These are phyloP conservation scores for Indicator maculatus DNA, from an alignment of 2,113 vertebrate genomes.

Conservation along the genomic window DNA sequence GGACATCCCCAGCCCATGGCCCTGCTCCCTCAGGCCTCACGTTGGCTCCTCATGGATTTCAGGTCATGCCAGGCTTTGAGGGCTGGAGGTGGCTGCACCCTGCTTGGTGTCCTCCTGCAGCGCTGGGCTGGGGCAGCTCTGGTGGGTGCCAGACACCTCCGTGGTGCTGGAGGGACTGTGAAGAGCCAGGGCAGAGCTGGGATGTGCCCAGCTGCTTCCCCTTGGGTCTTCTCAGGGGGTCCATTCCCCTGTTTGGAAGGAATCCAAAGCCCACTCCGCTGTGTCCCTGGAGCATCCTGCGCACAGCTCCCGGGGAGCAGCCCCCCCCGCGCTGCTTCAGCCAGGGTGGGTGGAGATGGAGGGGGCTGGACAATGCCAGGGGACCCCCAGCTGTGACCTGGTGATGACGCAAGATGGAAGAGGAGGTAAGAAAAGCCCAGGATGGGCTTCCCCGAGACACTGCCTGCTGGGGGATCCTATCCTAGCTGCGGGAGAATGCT, in stretches of 20 bases:
- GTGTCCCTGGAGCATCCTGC: not conserved
- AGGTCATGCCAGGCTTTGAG: not conserved
- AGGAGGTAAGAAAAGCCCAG: not conserved
- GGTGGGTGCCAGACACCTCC: not conserved
- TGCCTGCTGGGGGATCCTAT: fast-evolving
- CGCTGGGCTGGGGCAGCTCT: fast-evolving
- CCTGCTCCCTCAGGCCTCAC: not conserved
- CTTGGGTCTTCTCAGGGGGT: not conserved
- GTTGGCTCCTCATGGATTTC: not conserved
- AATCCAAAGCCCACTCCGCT: not conserved
- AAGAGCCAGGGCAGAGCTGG: not conserved
- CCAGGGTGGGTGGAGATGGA: not conserved
- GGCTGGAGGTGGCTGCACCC: not conserved
- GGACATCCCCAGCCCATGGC: not conserved
- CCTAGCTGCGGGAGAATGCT: not conserved
- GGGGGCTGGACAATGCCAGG: not conserved
- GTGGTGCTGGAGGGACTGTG: not conserved
- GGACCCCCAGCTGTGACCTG: not conserved
- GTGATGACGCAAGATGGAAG: not conserved
- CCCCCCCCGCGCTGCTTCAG: fast-evolving
- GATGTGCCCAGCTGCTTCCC: fast-evolving
- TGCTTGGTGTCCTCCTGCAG: not conserved
- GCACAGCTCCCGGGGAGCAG: not conserved
- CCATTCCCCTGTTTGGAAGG: fast-evolving
- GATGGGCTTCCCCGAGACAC: not conserved